Evolutionary conservation across 2,113 vertebrate species (phyloP), one percentile per base, ranked within the genome.

Genomic region (Australoheros scitulus): DNA sequence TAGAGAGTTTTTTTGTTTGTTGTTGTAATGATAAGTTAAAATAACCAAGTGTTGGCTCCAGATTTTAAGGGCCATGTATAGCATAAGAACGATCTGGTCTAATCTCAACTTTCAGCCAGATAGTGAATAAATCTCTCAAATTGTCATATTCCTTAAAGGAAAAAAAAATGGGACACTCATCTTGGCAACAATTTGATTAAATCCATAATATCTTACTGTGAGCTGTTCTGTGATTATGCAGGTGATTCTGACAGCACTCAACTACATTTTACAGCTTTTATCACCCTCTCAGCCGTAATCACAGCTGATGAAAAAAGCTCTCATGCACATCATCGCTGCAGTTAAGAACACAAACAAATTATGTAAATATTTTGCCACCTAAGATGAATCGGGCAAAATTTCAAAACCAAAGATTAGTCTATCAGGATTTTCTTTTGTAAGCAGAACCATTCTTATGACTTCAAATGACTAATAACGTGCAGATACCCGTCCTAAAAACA

Each of bases 341-440:
- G 83, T 86, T 80, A 88, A 81, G 79, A 72, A 82, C 77, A 64
- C 68, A 85, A 85, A 84, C 76, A 88, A 85, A 89, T 85, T 36
- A 74, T 88, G 81, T 83, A 85, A 91, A 92, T 87, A 86, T 92
- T 84, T 86, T 79, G 15, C 59, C 76, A 57, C 56, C 59, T 10
- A 60, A 78, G 77, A 86, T 85, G 64, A 90, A 86, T 82, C 77
- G 4, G 36, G 36, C 52, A 15, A 17, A 81, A 79, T 81, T 90
- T 88, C 18, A 85, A 20, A 82, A 72, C 18, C 70, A 56, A 55
- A 75, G 70, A 88, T 79, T 65, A 78, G 77, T 82, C 80, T 87
- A 22, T 63, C 29, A 63, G 47, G 26, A 74, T 79, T 77, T 74
- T 52, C 61, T 59, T 84, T 77, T 72, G 57, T 77, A 17, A 72